These are phyloP conservation scores for Tragelaphus scriptus DNA, from an alignment of 2,113 vertebrate genomes.

Conservation along the genomic window DNA sequence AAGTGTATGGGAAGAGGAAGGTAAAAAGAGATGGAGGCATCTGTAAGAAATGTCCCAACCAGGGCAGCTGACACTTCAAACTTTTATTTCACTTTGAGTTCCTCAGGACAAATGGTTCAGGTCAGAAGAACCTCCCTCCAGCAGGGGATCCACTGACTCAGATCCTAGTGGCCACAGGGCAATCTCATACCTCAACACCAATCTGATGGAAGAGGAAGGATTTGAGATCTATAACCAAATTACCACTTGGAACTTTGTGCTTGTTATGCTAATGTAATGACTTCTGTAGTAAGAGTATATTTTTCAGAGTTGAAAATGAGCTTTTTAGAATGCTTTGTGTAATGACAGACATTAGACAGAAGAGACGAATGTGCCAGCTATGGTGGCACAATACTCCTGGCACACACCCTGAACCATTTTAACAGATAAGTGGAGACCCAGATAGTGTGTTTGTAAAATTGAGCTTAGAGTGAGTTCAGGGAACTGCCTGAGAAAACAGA, in stretches of 20 bases:
- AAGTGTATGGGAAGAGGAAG: neutral
- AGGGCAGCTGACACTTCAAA: neutral
- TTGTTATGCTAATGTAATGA: conserved; percentile 79
- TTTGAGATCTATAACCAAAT: conserved; percentile 77
- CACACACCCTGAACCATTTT: conserved; percentile 65
- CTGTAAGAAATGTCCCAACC: neutral
- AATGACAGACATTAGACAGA: conserved; percentile 78
- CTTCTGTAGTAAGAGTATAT: conserved; percentile 77
- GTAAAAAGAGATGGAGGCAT: neutral
- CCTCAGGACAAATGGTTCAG: neutral
- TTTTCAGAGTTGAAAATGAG: conserved; percentile 79
- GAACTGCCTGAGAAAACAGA: neutral
- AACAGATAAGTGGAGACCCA: conserved; percentile 64
- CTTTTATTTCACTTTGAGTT: neutral
- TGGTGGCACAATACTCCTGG: conserved; percentile 73
- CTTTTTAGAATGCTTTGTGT: conserved; percentile 78
- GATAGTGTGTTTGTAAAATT: conserved; percentile 47
- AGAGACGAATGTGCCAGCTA: conserved; percentile 73
- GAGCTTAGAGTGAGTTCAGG: neutral
- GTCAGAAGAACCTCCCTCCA: neutral
- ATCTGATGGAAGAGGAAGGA: conserved; percentile 53
- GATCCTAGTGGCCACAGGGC: neutral
- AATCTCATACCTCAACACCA: neutral
- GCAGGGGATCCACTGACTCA: neutral
- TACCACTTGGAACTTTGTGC: conserved; percentile 74